Evolutionary conservation across 2,888 invertebrate species (phyloP), one percentile per base, ranked within the genome.

Genomic region (Lutraria lutraria): DNA sequence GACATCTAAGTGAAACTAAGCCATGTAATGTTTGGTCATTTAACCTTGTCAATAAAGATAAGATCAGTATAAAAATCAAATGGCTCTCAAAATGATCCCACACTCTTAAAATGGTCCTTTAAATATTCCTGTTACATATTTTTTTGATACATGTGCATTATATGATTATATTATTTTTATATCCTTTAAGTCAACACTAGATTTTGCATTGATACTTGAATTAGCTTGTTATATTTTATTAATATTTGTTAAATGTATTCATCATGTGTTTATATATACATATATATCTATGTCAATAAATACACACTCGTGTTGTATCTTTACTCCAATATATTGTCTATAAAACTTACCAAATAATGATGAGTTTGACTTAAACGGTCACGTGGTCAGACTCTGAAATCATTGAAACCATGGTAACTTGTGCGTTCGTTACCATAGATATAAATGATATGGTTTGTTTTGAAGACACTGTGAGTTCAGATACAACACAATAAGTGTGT

Each of bases 381-480:
- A 79, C 80, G 88, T 79, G 81, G 81, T 84, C 81, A 68, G 21
- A 63, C 53, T 84, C 81, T 84, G 88, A 88, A 68, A 19, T 80
- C 80, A 52, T 63, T 52, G 88, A 88, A 76, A 76, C 81, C 53
- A 25, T 53, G 34, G 25, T 25, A 81, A 81, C 53, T 81, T 81
- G 79, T 81, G 81, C 81, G 81, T 81, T 81, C 81, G 43, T 81
- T 81, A 25, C 53, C 53, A 53, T 53, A 81, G 81, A 81, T 81
- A 81, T 53, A 81, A 34, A 76, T 76, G 76, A 76, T 34, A 76
- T 76, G 76, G 34, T 76, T 76, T 76, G 76, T 76, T 34, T 76
- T 76, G 34, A 76, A 76, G 76, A 76, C 76, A 76, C 21, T 31
- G 16, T 31, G 76, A 76, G 76, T 76, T n/a, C 29, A 76, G 76